phyloP scores from a whole-genome alignment of 2,888 invertebrate genomes.

The Himalopsyche japonica region DNA sequence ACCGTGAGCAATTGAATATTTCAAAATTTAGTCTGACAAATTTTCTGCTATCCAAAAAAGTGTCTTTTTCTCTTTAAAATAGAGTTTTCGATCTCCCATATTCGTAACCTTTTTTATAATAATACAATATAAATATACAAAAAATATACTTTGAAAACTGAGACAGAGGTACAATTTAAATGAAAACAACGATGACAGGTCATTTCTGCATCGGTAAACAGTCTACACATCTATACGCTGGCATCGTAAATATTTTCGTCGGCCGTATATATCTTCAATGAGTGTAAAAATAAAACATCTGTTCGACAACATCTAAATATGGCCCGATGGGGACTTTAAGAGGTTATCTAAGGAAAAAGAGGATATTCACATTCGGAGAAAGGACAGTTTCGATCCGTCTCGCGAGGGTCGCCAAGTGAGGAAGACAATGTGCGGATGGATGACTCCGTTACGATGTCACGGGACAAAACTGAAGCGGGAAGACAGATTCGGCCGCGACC shows the following conservation, averaged over 20 bases:
- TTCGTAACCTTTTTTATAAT: background rate
- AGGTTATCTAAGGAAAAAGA: slow-evolving; percentile 13
- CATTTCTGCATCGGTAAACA: background rate
- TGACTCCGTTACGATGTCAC: background rate
- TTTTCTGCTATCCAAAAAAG: slow-evolving; percentile 1
- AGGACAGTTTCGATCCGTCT: background rate
- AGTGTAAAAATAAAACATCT: slow-evolving; percentile 32
- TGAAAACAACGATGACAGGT: background rate
- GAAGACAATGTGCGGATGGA: slow-evolving; percentile 8
- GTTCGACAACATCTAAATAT: slow-evolving; percentile 12
- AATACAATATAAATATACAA: slow-evolving; percentile 1
- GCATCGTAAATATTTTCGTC: slow-evolving; percentile 5
- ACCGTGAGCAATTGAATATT: background rate
- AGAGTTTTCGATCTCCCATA: background rate
- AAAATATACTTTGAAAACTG: background rate
- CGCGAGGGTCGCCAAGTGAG: background rate
- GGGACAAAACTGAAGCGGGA: background rate
- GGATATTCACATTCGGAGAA: slow-evolving; percentile 11
- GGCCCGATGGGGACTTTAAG: background rate
- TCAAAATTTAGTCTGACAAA: background rate
- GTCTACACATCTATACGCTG: background rate
- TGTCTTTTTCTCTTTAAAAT: background rate
- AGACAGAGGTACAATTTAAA: background rate
- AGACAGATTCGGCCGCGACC: background rate
- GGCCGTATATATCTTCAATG: slow-evolving; percentile 13